These are phyloP conservation scores for Calephelis virginiensis DNA, from an alignment of 1,140 invertebrate species.

Conservation along the genomic window DNA sequence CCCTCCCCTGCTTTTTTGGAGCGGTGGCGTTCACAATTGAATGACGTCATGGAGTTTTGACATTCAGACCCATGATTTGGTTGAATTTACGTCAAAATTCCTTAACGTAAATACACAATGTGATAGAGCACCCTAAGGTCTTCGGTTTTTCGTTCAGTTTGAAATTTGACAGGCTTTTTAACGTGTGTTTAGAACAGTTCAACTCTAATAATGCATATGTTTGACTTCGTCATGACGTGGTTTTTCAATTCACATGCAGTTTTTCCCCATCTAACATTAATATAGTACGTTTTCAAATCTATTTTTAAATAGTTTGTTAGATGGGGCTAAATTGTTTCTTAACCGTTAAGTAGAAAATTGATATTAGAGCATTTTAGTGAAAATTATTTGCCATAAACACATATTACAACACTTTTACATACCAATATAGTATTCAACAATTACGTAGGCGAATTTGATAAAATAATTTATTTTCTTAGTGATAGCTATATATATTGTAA, in stretches of 20 bases:
- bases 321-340: conserved; percentile 30
- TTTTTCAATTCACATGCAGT: conserved; percentile 16
- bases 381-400: conserved; percentile 47
- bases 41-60: neutral
- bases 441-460: conserved; percentile 48
- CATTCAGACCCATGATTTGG: neutral
- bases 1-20: conserved; percentile 40
- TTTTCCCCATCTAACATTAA: conserved; percentile 20
- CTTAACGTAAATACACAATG: neutral
- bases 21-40: conserved; percentile 5
- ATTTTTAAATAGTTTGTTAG: conserved; percentile 30
- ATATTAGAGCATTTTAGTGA: conserved; percentile 59
- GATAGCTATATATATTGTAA: conserved; percentile 34
- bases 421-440: conserved; percentile 13
- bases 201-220: neutral
- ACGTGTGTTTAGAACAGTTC: conserved; percentile 8
- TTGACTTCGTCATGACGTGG: neutral
- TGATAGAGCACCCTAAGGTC: conserved; percentile 2
- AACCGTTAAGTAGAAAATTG: conserved; percentile 62
- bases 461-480: conserved; percentile 57
- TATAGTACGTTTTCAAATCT: conserved; percentile 28
- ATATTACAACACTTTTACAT: conserved; percentile 25
- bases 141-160: conserved; percentile 6
- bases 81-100: neutral
- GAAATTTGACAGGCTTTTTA: conserved; percentile 2